Evolutionary conservation across 2,888 invertebrate species (phyloP).

Genomic region (Schizaphis graminum): DNA sequence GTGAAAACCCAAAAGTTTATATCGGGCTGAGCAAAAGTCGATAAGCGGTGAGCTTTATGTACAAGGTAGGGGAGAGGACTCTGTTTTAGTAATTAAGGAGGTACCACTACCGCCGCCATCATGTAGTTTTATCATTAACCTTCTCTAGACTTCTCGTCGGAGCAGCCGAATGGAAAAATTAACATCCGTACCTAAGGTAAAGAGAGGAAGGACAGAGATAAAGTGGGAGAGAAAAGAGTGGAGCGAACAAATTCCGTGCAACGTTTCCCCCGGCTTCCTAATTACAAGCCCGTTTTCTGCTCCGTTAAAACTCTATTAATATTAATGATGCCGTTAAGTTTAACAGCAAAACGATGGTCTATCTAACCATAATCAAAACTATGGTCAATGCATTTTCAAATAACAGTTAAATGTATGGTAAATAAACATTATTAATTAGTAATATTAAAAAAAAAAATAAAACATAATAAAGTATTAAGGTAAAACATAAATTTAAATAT

Average conservation of each 20-base stretch:
- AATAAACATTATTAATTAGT: neutral
- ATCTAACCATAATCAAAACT: slow-evolving; percentile 45
- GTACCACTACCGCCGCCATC: slow-evolving; percentile 40
- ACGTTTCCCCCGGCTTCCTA: slow-evolving; percentile 54
- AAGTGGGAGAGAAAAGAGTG: slow-evolving; percentile 31
- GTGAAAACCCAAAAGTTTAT: slow-evolving; percentile 51
- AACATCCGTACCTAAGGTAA: slow-evolving; percentile 47
- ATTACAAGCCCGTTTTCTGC: slow-evolving; percentile 67
- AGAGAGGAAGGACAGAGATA: slow-evolving; percentile 41
- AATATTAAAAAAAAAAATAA: slow-evolving; percentile 16
- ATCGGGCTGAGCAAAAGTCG: slow-evolving; percentile 57
- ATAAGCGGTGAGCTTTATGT: slow-evolving; percentile 56
- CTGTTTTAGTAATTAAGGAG: slow-evolving; percentile 62
- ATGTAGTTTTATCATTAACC: slow-evolving; percentile 63
- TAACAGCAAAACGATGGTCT: slow-evolving; percentile 47
- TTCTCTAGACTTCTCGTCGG: slow-evolving; percentile 54
- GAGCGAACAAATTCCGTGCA: slow-evolving; percentile 34
- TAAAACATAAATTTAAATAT: neutral
- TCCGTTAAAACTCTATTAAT: slow-evolving; percentile 67
- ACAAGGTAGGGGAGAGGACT: slow-evolving; percentile 41
- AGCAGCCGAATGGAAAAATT: slow-evolving; percentile 61
- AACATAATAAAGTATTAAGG: neutral
- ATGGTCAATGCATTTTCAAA: slow-evolving; percentile 31
- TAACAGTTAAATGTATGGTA: neutral
- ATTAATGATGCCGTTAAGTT: slow-evolving; percentile 66